Evolutionary conservation across 2,113 vertebrate species (phyloP), one percentile per base, ranked within the genome.

Genomic region (Cephalopholis sonnerati): DNA sequence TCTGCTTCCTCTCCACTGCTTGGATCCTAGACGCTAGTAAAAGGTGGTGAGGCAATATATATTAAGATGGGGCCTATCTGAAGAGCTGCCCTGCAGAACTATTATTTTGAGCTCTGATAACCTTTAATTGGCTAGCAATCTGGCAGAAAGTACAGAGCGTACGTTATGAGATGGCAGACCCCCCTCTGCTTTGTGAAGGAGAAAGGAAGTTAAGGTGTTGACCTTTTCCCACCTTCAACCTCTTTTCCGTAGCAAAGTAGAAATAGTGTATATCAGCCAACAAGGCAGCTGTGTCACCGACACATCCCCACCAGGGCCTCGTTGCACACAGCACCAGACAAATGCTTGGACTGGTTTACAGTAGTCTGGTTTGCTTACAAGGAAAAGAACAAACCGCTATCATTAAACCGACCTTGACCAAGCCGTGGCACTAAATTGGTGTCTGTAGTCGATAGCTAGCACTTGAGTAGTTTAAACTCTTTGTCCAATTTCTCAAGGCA

Each of bases 121-220:
- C 93, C 89, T 89, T 93, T 94, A 94, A 93, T 92, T 93, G 90
- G 85, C 79, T 76, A 62, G 51, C 64, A 88, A 90, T 92, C 79
- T 89, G 59, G 82, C 75, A 73, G 58, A 81, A 84, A 74, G 80
- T 83, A 74, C 78, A 79, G 63, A 74, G 75, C 82, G 50, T 70
- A 74, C 41, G n/a, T 72, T 80, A 75, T 79, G 61, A 75, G 66
- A 82, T 36, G 48, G 58, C 54, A 55, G 64, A 74, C 44, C 64
- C 62, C 74, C 69, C 50, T 54, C 50, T 65, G 88, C 78, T 86
- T 85, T 85, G 48, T 77, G 74, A 62, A 72, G 67, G 32, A 64
- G 84, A 78, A 77, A 85, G 64, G 71, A 84, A 85, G 79, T 88
- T 90, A 86, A 87, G 79, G 59, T 67, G 68, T 69, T 91, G 86